Evolutionary conservation across 2,113 vertebrate genomes (phyloP).

Genomic region (Neofelis nebulosa): DNA sequence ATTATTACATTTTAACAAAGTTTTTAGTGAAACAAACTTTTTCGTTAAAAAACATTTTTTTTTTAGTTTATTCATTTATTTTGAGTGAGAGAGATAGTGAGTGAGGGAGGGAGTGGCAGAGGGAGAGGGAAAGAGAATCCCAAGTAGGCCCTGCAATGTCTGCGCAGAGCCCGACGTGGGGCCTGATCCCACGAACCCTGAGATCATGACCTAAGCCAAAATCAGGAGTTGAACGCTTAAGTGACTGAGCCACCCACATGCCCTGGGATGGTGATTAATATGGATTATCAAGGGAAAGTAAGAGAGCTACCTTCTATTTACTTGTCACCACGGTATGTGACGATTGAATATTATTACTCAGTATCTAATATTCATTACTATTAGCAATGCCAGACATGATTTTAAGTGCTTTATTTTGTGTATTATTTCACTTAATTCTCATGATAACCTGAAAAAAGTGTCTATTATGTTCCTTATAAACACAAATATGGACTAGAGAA

Average conservation of each 20-base stretch:
- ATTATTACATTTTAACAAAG: not conserved
- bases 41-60: no score
- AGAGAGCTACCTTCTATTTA: not conserved
- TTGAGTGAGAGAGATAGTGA: no score
- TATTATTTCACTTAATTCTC: not conserved
- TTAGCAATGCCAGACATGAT: not conserved
- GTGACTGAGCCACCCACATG: not conserved
- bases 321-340: not conserved
- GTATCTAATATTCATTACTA: not conserved
- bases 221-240: not conserved
- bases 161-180: not conserved
- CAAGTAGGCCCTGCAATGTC: no score
- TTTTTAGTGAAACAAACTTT: not conserved
- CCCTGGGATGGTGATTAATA: not conserved
- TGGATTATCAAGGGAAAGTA: not conserved
- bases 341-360: not conserved
- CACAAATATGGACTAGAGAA: not conserved
- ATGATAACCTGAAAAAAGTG: not conserved
- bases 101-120: no score
- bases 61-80: no score
- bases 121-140: no score
- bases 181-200: not conserved
- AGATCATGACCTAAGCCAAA: not conserved
- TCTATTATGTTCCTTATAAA: not conserved
- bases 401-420: not conserved